Evolutionary conservation across 2,113 vertebrate species (phyloP).

Genomic region (Motacilla alba): DNA sequence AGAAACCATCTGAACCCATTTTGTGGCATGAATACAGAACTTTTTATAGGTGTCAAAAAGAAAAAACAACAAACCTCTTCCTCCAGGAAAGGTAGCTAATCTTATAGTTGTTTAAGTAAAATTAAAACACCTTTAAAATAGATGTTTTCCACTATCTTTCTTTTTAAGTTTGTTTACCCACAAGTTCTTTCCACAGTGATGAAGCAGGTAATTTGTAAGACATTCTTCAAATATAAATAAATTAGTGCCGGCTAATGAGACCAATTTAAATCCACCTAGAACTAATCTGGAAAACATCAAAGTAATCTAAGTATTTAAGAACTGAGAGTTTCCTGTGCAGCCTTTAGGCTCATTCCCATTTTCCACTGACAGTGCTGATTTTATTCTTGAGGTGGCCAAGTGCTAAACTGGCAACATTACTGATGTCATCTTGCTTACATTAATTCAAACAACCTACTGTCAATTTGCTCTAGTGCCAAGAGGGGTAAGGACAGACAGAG

Average conservation of each 20-base stretch:
- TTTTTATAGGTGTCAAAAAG: background rate
- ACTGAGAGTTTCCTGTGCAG: background rate
- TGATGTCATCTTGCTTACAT: background rate
- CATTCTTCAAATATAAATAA: slow-evolving; percentile 21
- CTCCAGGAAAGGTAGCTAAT: background rate
- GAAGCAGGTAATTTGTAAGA: slow-evolving; percentile 15
- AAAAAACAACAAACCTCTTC: background rate
- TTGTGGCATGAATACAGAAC: background rate
- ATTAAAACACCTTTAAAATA: background rate
- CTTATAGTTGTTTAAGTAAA: background rate
- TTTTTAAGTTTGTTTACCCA: background rate
- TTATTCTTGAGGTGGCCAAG: background rate
- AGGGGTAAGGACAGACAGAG: background rate
- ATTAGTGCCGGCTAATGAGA: background rate
- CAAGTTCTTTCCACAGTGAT: background rate
- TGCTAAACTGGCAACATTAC: background rate
- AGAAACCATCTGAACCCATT: background rate
- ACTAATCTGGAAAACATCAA: background rate
- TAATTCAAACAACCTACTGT: background rate
- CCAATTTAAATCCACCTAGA: background rate
- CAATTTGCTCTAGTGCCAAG: background rate
- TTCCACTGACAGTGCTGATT: background rate
- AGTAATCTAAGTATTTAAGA: background rate
- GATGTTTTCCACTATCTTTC: background rate
- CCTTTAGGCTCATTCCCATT: background rate